phyloP scores from a whole-genome alignment of 2,888 invertebrate genomes.

The Ophioninae sp. region DNA sequence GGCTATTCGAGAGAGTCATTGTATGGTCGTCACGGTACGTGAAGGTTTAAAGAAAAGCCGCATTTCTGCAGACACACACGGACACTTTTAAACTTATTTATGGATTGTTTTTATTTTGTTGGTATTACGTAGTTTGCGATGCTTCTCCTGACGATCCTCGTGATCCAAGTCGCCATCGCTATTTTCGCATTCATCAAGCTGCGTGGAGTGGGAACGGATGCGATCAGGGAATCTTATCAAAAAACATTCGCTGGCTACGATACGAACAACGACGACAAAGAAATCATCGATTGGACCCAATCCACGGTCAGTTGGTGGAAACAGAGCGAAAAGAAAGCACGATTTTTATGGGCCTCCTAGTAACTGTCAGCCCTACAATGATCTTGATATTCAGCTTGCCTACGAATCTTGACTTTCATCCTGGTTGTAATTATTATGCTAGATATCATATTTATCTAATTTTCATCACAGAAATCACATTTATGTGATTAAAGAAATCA shows the following conservation, averaged over 20 bases:
- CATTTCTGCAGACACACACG: background rate
- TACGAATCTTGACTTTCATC: no score
- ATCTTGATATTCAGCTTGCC: no score
- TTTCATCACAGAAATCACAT: no score
- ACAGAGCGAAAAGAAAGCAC: background rate
- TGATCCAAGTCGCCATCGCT: constrained; percentile 88
- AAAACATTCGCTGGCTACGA: constrained; percentile 81
- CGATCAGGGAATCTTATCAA: constrained; percentile 81
- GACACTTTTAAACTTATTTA: background rate
- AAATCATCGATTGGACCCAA: constrained; percentile 86
- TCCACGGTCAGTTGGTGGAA: constrained; percentile 80
- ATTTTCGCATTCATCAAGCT: constrained; percentile 86
- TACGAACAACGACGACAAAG: constrained; percentile 80
- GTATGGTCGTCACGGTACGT: constrained; percentile 79
- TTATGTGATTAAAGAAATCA: no score
- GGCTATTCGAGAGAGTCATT: constrained; percentile 77
- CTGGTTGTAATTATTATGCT: no score
- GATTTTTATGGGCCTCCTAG: no score
- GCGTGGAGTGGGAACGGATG: constrained; percentile 81
- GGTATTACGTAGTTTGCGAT: constrained; percentile 85
- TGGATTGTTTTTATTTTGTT: constrained; percentile 65
- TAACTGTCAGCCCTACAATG: no score
- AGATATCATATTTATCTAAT: no score
- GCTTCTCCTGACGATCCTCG: constrained; percentile 87
- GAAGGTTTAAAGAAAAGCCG: constrained; percentile 8